A percentile compares a stretch with the other conserved stretches of the same genome.
Evolutionary conservation across 2,888 invertebrate species (phyloP).

Genomic region (Neoaliturus tenellus): DNA sequence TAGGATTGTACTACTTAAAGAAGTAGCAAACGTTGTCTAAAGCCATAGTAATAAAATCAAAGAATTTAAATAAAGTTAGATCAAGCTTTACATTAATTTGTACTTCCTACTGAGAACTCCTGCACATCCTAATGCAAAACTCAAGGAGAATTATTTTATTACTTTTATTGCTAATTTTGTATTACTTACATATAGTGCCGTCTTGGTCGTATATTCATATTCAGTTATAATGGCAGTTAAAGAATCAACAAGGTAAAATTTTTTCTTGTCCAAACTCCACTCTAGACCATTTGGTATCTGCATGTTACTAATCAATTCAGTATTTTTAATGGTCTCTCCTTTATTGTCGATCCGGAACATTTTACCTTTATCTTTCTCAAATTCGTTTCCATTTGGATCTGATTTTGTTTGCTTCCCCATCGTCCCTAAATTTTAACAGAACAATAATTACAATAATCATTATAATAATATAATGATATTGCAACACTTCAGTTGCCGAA

Average conservation of each 20-base stretch:
- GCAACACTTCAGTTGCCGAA: too few species aligned
- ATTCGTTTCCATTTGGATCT: constrained; percentile 13
- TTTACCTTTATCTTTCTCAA: constrained; percentile 3
- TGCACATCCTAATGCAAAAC: too few species aligned
- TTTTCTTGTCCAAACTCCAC: background rate
- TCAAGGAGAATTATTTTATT: too few species aligned
- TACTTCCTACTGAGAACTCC: too few species aligned
- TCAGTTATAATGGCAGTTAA: background rate
- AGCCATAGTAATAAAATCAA: too few species aligned
- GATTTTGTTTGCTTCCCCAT: background rate
- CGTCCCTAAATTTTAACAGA: background rate
- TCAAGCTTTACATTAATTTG: too few species aligned
- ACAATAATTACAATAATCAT: too few species aligned
- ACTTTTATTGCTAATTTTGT: too few species aligned
- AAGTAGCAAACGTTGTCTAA: too few species aligned
- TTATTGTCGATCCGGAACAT: background rate
- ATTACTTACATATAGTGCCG: background rate
- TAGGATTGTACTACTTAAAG: too few species aligned
- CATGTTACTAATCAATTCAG: background rate
- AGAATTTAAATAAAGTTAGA: too few species aligned
- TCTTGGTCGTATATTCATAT: constrained; percentile 3
- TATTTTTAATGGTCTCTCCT: background rate
- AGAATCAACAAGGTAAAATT: background rate
- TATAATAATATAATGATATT: too few species aligned
- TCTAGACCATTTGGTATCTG: constrained; percentile 10